Evolutionary conservation across 1,140 invertebrate genomes (phyloP), one percentile per base, ranked within the genome.

Genomic region (Sycophila sp.): DNA sequence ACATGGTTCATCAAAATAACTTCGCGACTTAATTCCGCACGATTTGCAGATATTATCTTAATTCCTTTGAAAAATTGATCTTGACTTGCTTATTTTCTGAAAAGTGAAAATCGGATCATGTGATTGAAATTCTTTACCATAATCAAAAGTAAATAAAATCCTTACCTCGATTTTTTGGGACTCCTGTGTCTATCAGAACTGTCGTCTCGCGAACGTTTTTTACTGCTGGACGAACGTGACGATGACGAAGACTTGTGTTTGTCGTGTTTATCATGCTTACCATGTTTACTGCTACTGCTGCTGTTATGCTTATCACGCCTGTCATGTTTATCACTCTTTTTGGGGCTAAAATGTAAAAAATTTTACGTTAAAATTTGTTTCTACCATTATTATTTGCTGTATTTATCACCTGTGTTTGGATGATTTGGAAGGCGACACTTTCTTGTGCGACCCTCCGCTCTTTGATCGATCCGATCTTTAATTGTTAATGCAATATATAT

Each of bases 171-270:
- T 85, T 89, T 93, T 80, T 94, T 94, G 53, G 90, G 87, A 68
- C 87, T 88, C 73, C 89, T 90, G 11, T 88, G 82, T 78, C 88
- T 88, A 40, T 93, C 92, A n/a, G 87, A 85, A 76, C 91, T 93
- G 66, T 92, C 91, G 32, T 94, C 92, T 26, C 92, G 88, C 10
- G 91, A 89, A 34, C 93, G 88, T 81, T 94, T 94, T 72, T 87
- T 90, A 72, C 78, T 84, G 58, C 77, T 81, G 55, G 85, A 86
- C 59, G 88, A 87, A 79, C 67, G 70, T n/a, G n/a, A n/a, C 17
- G 87, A 83, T 82, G 86, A 81, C 17, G 81, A 82, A 5, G 84
- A 86, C 49, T 78, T 85, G 62, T 78, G 75, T 49, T 74, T 71
- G 62, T 77, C 81, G 19, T 47, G 42, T 47, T 11, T 47, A n/a